A percentile compares a stretch with the other conserved stretches of the same genome.
Evolutionary conservation across 1,140 invertebrate species (phyloP).

Genomic region (Acyrthosiphon pisum): DNA sequence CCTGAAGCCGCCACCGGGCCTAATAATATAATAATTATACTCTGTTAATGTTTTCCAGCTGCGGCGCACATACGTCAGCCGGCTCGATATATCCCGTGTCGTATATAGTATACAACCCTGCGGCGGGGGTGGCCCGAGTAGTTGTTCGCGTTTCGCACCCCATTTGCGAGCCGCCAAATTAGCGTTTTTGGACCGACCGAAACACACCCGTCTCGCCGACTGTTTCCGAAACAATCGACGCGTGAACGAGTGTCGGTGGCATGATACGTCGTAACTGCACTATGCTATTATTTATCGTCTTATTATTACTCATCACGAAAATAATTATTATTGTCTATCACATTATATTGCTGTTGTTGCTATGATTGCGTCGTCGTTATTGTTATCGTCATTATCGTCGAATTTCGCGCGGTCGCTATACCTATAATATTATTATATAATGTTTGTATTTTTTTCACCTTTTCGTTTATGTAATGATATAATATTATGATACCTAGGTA

Average conservation of each 20-base stretch:
- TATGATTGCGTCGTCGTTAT: too few relatives aligned
- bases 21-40: neutral
- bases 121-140: neutral
- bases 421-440: neutral
- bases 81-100: neutral
- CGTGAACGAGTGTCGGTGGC: neutral
- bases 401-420: neutral
- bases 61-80: neutral
- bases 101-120: neutral
- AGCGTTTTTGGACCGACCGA: neutral
- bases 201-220: constrained; percentile 33
- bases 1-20: neutral
- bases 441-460: neutral
- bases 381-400: too few relatives aligned
- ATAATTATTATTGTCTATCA: neutral
- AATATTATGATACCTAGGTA: too few relatives aligned
- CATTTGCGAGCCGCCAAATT: constrained; percentile 20
- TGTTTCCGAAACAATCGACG: constrained; percentile 32
- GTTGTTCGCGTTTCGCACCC: constrained; percentile 3
- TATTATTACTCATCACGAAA: neutral
- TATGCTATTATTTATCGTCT: neutral
- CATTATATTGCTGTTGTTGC: too few relatives aligned
- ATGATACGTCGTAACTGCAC: neutral
- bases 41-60: constrained; percentile 47
- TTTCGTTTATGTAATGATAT: neutral